These are phyloP conservation scores for Xenopus petersii DNA, from an alignment of 2,797 vertebrate genomes.

Conservation along the genomic window DNA sequence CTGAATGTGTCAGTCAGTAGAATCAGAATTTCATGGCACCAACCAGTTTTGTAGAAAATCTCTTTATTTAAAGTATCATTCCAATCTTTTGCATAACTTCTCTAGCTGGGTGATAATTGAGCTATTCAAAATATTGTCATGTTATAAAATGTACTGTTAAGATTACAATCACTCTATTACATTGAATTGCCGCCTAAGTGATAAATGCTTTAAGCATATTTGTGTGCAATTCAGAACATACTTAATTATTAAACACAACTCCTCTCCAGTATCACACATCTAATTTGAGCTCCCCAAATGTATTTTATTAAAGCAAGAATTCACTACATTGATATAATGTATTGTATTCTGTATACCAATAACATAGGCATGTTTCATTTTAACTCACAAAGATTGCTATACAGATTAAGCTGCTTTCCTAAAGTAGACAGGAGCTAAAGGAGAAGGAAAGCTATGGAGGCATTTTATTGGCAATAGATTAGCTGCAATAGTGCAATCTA, in stretches of 20 bases:
- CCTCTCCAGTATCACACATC: background rate
- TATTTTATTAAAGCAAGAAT: background rate
- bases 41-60: too few relatives aligned
- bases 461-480: too few relatives aligned
- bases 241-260: background rate
- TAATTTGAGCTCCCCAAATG: background rate
- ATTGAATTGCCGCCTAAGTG: background rate
- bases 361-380: background rate
- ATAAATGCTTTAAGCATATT: background rate
- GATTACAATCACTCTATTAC: background rate
- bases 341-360: background rate
- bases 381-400: background rate
- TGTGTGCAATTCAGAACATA: too few relatives aligned
- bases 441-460: too few relatives aligned
- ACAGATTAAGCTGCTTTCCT: too few relatives aligned
- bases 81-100: too few relatives aligned
- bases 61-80: too few relatives aligned
- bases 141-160: background rate
- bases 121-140: conserved; percentile 2
- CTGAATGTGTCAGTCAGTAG: too few relatives aligned
- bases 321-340: background rate
- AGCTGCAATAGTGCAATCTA: too few relatives aligned
- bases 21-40: too few relatives aligned
- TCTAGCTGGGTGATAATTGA: too few relatives aligned
- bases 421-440: too few relatives aligned